Evolutionary conservation across 2,888 invertebrate genomes (phyloP).

Genomic region (Magallana nippona): DNA sequence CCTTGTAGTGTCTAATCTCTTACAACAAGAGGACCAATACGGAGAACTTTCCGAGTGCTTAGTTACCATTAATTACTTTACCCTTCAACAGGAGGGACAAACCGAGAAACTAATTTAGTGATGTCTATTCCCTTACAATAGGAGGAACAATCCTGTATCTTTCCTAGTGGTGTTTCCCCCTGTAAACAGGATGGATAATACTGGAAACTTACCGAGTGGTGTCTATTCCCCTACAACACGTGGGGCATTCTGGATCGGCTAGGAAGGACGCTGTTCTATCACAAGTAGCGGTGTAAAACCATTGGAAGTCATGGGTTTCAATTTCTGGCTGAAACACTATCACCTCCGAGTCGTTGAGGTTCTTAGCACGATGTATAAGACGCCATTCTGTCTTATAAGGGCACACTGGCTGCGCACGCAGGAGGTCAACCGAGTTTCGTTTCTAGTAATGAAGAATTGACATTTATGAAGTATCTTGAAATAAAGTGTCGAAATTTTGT

Average conservation of each 20-base stretch:
- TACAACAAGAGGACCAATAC: too few species aligned
- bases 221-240: constrained; percentile 71
- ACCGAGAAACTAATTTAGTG: too few species aligned
- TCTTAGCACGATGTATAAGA: constrained; percentile 63
- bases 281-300: constrained; percentile 76
- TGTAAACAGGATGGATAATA: too few species aligned
- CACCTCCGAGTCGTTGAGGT: constrained; percentile 72
- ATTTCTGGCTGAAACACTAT: constrained; percentile 68
- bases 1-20: too few species aligned
- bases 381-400: constrained; percentile 71
- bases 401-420: constrained; percentile 68
- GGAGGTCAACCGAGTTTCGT: constrained; percentile 41
- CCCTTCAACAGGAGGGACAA: too few species aligned
- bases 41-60: too few species aligned
- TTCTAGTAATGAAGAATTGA: constrained; percentile 9
- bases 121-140: too few species aligned
- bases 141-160: too few species aligned
- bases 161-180: too few species aligned
- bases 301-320: constrained; percentile 63
- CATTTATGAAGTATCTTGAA: too few species aligned
- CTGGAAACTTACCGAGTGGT: constrained; percentile 59
- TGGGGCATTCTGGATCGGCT: constrained; percentile 56
- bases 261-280: constrained; percentile 50
- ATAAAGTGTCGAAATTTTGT: too few species aligned
- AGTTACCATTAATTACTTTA: too few species aligned